Evolutionary conservation across 2,888 invertebrate genomes (phyloP).

Genomic region (Drosophila subquinaria): DNA sequence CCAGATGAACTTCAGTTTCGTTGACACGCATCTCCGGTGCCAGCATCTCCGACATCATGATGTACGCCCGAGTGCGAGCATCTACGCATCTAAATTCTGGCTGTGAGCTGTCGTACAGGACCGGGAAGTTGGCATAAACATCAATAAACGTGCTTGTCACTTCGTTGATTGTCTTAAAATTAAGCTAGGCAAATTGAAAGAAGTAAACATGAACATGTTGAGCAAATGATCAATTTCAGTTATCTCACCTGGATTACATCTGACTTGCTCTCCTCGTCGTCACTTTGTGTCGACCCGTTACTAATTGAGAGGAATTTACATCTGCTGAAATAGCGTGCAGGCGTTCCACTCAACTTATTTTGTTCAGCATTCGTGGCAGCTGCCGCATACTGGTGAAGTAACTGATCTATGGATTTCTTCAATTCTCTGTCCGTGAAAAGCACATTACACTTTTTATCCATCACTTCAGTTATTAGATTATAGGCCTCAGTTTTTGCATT

Average conservation of each 20-base stretch:
- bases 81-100: conserved; percentile 44
- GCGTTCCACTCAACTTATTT: conserved; percentile 19
- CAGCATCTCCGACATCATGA: conserved; percentile 42
- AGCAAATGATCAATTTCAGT: neutral
- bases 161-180: conserved; percentile 57
- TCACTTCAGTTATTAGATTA: conserved; percentile 21
- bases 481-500: conserved; percentile 9
- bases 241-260: conserved; percentile 58
- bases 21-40: conserved; percentile 47
- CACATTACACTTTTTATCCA: conserved; percentile 46
- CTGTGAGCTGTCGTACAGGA: conserved; percentile 46
- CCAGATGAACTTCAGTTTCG: conserved; percentile 66
- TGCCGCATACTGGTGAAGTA: conserved; percentile 31
- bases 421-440: conserved; percentile 34
- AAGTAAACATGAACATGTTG: neutral
- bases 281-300: neutral
- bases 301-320: conserved; percentile 37
- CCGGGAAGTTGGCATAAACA: conserved; percentile 55
- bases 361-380: conserved; percentile 11
- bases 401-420: conserved; percentile 37
- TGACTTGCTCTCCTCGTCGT: conserved; percentile 32
- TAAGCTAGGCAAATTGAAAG: conserved; percentile 32
- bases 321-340: conserved; percentile 24
- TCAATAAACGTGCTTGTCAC: conserved; percentile 59
- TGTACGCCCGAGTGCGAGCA: conserved; percentile 47